These are phyloP conservation scores for Meriones psammophilus DNA, from an alignment of 2,797 vertebrate genomes.

Conservation along the genomic window DNA sequence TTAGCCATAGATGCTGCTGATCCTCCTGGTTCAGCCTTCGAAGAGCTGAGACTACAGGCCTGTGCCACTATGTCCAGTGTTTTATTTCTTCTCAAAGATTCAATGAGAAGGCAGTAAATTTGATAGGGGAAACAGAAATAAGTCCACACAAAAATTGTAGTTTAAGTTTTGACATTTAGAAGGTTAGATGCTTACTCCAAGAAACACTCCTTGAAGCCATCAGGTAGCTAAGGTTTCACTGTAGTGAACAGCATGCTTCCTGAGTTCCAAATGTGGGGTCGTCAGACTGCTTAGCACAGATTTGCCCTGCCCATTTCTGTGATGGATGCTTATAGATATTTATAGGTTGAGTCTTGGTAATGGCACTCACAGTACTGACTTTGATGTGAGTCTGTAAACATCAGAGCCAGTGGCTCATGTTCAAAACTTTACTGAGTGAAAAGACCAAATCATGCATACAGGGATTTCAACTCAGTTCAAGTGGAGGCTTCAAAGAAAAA, in stretches of 20 bases:
- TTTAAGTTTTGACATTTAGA: conserved; percentile 25
- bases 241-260: neutral
- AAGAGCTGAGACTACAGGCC: neutral
- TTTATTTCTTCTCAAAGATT: conserved; percentile 37
- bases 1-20: neutral
- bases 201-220: conserved; percentile 51
- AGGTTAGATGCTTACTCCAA: conserved; percentile 7
- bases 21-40: neutral
- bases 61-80: neutral
- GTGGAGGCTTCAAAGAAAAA: conserved; percentile 29
- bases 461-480: neutral
- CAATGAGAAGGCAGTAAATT: conserved; percentile 37
- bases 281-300: neutral
- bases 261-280: neutral
- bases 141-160: neutral
- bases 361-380: conserved; percentile 31
- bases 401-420: neutral
- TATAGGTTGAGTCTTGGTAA: conserved; percentile 32
- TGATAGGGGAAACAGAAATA: conserved; percentile 45
- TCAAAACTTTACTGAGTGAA: conserved; percentile 24
- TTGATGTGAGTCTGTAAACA: neutral
- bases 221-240: conserved; percentile 44
- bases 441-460: conserved; percentile 10
- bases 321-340: conserved; percentile 19
- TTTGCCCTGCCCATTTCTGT: neutral